Evolutionary conservation across 2,888 invertebrate species (phyloP).

Genomic region (Noctua fimbriata): DNA sequence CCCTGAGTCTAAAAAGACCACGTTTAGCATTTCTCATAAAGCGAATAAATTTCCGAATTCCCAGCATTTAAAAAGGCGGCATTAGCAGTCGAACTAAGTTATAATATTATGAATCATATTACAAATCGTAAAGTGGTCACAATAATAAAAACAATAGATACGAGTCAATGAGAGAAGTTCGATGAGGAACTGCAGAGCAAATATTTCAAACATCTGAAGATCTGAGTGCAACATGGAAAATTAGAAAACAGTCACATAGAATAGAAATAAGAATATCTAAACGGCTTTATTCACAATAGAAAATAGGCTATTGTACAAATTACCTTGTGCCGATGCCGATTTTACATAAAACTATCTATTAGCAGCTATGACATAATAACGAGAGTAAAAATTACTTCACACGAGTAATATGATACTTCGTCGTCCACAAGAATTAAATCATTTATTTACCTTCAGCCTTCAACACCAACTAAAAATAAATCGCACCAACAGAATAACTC

Average conservation of each 20-base stretch:
- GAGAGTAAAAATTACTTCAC: constrained; percentile 83
- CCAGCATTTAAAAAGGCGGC: neutral
- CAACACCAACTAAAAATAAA: constrained; percentile 51
- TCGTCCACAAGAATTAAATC: constrained; percentile 43
- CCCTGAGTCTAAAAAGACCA: neutral
- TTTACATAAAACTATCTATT: constrained; percentile 77
- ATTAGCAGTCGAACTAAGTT: neutral
- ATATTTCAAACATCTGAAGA: neutral
- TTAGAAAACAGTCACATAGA: neutral
- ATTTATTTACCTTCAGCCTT: constrained; percentile 60
- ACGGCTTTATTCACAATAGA: neutral
- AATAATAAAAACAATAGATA: neutral
- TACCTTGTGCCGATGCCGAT: constrained; percentile 40
- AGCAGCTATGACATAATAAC: constrained; percentile 89
- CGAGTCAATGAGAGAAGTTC: neutral
- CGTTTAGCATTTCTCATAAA: neutral
- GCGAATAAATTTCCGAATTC: neutral
- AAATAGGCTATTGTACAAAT: constrained; percentile 23
- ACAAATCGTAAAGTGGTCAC: neutral
- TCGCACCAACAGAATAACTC: constrained; percentile 33
- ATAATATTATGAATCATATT: neutral
- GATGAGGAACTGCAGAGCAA: neutral
- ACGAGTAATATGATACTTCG: constrained; percentile 83
- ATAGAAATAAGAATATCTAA: neutral
- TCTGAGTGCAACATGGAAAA: neutral